Percentiles rank a stretch among this genome's conserved stretches.
Evolutionary conservation across 2,113 vertebrate species (phyloP).

Genomic region (Lanius ludovicianus): DNA sequence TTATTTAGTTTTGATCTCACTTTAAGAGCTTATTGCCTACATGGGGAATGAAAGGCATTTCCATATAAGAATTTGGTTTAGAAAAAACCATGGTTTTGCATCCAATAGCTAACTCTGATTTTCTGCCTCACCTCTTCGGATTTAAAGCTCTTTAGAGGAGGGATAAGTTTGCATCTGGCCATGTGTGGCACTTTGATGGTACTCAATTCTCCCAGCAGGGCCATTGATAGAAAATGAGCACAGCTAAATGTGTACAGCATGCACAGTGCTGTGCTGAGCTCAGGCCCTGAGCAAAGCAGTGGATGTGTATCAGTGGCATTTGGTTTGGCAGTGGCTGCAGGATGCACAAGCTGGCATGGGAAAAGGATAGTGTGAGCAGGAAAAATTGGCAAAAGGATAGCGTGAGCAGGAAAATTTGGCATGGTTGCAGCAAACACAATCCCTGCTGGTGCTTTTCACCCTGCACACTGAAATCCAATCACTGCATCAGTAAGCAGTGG

Average conservation of each 20-base stretch:
- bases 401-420: neutral
- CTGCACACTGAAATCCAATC: neutral
- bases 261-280: neutral
- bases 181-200: neutral
- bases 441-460: neutral
- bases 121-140: neutral
- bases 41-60: neutral
- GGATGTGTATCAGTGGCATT: neutral
- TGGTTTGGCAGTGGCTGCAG: neutral
- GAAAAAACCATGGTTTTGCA: accelerated
- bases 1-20: neutral
- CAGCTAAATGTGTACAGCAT: neutral
- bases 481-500: neutral
- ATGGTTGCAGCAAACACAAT: neutral
- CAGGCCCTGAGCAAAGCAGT: neutral
- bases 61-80: neutral
- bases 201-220: neutral
- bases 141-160: neutral
- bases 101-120: neutral
- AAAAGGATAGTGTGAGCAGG: neutral
- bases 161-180: neutral
- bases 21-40: neutral
- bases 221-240: neutral
- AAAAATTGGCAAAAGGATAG: neutral
- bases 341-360: neutral